Evolutionary conservation across 2,888 invertebrate genomes (phyloP), one percentile per base, ranked within the genome.

Genomic region (Exocentrus adspersus): DNA sequence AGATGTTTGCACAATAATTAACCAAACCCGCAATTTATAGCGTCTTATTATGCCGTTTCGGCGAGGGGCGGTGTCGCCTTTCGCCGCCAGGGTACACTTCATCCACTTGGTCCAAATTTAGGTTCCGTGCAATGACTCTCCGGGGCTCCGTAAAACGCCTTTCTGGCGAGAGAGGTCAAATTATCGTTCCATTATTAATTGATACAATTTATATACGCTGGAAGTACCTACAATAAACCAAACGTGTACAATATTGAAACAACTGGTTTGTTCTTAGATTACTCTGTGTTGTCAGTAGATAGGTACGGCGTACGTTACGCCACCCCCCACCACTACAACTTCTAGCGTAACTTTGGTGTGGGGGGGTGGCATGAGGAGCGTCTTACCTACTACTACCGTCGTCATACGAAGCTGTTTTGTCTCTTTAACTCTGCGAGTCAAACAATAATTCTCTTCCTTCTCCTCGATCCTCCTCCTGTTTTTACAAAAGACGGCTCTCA

Each of bases 1-100:
- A 32, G 19, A 32, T 51, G 51, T 51, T 51, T 51, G 51, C 32
- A 30, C 32, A 51, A 51, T 51, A 32, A 50, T 50, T 50, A 50
- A 51, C 32, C n/a, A n/a, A n/a, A n/a, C 19, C n/a, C 32, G 51
- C 4, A 51, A 51, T 51, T 51, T 51, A 51, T 51, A 51, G n/a
- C 30, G 51, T 16, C 17, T 37, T 51, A 32, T 51, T 32, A 32
- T 51, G 51, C 32, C 32, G 51, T 51, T 51, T 51, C 51, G 32
- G 51, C 51, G 19, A 32, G 17, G 32, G 32, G 51, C 14, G 32
- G 30, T 17, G n/a, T 21, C 7, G 7, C 24, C 30, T 30, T 51
- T 30, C 12, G 30, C 32, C 19, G 16, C 28, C 5, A 51, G 30
- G 51, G 51, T 51, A 50, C n/a, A 19, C 3, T 12, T 17, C 17